A percentile compares a stretch with the other conserved stretches of the same genome.
Conservation (phyloP, 2,888 invertebrate genomes). For the Sphinx pinastri region DNA sequence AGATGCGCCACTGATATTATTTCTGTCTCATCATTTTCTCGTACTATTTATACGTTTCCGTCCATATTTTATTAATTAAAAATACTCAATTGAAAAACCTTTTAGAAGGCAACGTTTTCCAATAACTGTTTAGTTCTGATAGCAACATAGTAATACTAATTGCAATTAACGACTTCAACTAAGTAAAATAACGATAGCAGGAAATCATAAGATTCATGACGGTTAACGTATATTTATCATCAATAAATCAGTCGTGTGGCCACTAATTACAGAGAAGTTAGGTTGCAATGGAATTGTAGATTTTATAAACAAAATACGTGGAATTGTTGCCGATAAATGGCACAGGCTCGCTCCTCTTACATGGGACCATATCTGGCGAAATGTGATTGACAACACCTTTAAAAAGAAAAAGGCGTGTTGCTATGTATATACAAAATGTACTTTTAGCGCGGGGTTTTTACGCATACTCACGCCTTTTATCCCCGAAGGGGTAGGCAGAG, state of each 20-base stretch:
- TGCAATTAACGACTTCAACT: background rate
- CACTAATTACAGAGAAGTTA: background rate
- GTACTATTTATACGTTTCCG: background rate
- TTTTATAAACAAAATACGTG: too few species aligned
- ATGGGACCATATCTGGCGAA: too few species aligned
- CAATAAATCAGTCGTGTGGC: background rate
- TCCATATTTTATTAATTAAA: background rate
- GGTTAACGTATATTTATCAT: constrained; percentile 9
- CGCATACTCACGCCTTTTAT: too few species aligned
- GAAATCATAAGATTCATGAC: constrained; percentile 2
- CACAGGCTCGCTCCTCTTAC: too few species aligned
- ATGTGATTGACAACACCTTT: too few species aligned
- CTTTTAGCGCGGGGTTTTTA: constrained; percentile 25
- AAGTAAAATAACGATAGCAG: constrained; percentile 14
- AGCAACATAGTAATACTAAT: constrained; percentile 12
- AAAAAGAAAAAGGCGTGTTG: background rate
- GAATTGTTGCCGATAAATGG: too few species aligned
- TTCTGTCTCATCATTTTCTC: constrained; percentile 70
- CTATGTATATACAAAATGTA: constrained; percentile 23
- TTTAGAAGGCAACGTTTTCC: background rate
- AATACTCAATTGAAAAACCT: background rate
- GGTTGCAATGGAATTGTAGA: background rate
- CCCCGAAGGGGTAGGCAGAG: too few species aligned
- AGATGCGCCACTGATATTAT: constrained; percentile 70
- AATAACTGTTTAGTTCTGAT: background rate